Percentiles rank a stretch among this genome's conserved stretches.
These are phyloP conservation scores for Epinotia brunnichana DNA, from an alignment of 2,888 invertebrate species.

Conservation along the genomic window DNA sequence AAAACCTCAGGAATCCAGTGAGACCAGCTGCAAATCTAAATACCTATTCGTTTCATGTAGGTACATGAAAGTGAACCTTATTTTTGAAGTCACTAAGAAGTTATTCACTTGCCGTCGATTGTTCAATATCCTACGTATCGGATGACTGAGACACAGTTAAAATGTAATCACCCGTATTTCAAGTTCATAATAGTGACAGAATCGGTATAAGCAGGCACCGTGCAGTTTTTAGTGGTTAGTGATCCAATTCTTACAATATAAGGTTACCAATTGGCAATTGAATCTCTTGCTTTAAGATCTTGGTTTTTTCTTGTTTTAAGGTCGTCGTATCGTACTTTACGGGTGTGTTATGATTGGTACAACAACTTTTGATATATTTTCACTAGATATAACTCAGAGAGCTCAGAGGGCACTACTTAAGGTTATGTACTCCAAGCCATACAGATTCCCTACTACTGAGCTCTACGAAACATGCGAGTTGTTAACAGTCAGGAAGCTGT, in stretches of 20 bases:
- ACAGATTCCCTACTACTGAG: too few species aligned
- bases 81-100: not conserved
- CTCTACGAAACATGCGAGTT: too few species aligned
- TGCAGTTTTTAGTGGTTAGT: conserved; percentile 2
- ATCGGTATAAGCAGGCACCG: conserved; percentile 1
- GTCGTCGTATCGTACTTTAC: too few species aligned
- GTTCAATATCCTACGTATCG: conserved; percentile 30
- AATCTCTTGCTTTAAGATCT: too few species aligned
- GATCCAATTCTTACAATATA: not conserved
- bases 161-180: conserved; percentile 20
- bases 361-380: too few species aligned
- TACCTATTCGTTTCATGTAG: conserved; percentile 1
- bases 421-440: too few species aligned
- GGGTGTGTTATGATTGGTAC: too few species aligned
- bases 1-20: conserved; percentile 41
- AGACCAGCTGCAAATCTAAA: conserved; percentile 31
- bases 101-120: conserved; percentile 1
- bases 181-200: conserved; percentile 9
- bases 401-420: too few species aligned
- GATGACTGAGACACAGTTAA: conserved; percentile 34
- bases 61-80: conserved; percentile 4
- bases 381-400: too few species aligned
- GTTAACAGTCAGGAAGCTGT: too few species aligned
- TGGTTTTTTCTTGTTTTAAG: too few species aligned
- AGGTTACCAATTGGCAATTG: not conserved